A percentile compares a stretch with the other conserved stretches of the same genome.
phyloP scores from a whole-genome alignment of 2,113 vertebrate species.

The Peromyscus polionotus region DNA sequence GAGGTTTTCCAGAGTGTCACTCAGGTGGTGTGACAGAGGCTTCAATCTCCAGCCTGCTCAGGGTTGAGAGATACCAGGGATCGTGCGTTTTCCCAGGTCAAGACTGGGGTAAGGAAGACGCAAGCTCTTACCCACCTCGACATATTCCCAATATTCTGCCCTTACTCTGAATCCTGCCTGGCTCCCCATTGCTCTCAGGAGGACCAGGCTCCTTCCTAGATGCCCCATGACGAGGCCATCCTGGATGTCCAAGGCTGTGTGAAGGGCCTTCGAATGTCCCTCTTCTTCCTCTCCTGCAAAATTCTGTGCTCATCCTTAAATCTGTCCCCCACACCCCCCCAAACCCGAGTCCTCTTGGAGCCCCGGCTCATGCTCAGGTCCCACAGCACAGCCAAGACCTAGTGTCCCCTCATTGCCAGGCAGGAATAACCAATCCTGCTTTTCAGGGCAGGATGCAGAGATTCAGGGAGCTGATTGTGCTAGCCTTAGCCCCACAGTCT shows the following conservation, averaged over 20 bases:
- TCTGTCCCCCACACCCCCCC: not conserved
- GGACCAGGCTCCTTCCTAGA: not conserved
- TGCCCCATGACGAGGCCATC: not conserved
- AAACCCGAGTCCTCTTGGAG: not conserved
- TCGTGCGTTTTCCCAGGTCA: not conserved
- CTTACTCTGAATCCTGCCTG: not conserved
- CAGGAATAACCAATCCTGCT: not conserved
- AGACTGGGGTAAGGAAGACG: not conserved
- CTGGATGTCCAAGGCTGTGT: not conserved
- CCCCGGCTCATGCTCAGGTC: not conserved
- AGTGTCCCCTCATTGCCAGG: not conserved
- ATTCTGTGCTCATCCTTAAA: not conserved
- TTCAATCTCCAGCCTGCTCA: not conserved
- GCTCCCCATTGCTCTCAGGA: not conserved
- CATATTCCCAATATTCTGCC: not conserved
- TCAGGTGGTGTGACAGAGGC: not conserved
- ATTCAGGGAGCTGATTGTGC: not conserved
- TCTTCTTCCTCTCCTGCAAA: too few relatives aligned
- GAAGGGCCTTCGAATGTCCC: not conserved
- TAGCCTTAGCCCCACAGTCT: not conserved
- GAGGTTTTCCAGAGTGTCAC: not conserved
- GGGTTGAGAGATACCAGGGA: not conserved
- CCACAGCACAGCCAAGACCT: not conserved
- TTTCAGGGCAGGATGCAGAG: not conserved
- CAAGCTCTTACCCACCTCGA: not conserved